Evolutionary conservation across 2,888 invertebrate species (phyloP), one percentile per base, ranked within the genome.

Genomic region (Bembecia ichneumoniformis): DNA sequence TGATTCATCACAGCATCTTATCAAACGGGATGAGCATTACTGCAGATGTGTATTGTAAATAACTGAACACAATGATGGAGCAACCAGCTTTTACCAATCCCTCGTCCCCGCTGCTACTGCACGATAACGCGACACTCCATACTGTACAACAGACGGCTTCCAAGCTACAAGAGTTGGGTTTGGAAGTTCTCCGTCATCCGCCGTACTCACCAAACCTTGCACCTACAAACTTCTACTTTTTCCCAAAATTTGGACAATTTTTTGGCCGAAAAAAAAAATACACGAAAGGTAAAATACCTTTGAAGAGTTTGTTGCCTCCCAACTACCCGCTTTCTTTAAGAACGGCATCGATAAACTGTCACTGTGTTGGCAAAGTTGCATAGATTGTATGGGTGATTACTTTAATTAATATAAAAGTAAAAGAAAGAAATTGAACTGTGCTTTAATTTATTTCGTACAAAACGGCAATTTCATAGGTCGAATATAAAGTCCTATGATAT

Each of bases 71-170:
- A n/a, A n/a, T n/a, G n/a, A n/a, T n/a, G 20, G 20, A 28, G 20
- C 0, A 20, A 20, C 20, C 20, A 20, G 20, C 1, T 20, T 20
- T 20, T 4, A 3, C 14, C 43, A 43, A 43, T 43, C 9, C n/a
- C 34, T 20, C n/a, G n/a, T n/a, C n/a, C n/a, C 50, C 47, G 49
- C 47, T 52, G 28, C 47, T 49, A 28, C 28, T 28, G 7, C 49
- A 49, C 43, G 51, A 50, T 43, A 49, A 51, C 47, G 46, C 46
- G 45, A 47, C 47, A 49, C 49, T 47, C 13, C 49, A 51, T 46
- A 48, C 47, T 51, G 48, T 50, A 50, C 50, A 49, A 46, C 53
- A 51, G 47, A 48, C 50, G 43, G 47, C 51, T 49, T 49, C 53
- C 35, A 48, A 53, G 47, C 16, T 51, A 35, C 49, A 48, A 35